Evolutionary conservation across 2,113 vertebrate species (phyloP), one percentile per base, ranked within the genome.

Genomic region (Neotragus moschatus): DNA sequence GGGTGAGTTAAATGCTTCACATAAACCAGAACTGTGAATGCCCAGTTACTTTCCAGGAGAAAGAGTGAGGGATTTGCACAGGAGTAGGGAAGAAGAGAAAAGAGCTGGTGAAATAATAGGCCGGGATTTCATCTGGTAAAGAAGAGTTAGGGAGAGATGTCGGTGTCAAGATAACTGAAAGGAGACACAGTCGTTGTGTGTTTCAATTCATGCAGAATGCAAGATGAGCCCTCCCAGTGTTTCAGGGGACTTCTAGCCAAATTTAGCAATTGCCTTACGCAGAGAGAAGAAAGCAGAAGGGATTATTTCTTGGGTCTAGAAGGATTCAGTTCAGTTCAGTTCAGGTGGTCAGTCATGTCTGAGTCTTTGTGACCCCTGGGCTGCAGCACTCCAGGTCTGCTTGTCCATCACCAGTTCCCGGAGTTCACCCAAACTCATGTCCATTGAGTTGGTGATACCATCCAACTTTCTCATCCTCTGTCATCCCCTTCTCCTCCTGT

Each of bases 311-410:
- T 14, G 7, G 12, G 10, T 55, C 55, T 53, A 5, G 21, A 75
- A 51, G n/a, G 26, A 6, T 56, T 30, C n/a, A 70, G 33, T 66
- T 36, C 63, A 66, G 2, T 66, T 66, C 33, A 66, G n/a, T 36
- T 70, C 63, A 70, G 63, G 10, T 1, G 0, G 4, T 70, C 33
- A 66, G n/a, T 70, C 2, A 0, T 36, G n/a, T 70, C 9, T 0
- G 0, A 70, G 4, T 70, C 17, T 33, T 63, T 36, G 9, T 0
- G 1, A 21, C 17, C 63, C 63, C 0, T 23, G 63, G 17, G 21
- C 63, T 70, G n/a, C 63, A 70, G 8, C n/a, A 70, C 0, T 0
- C n/a, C n/a, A 70, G 63, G n/a, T 17, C 19, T 70, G 17, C 63
- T 17, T 21, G n/a, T 36, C 17, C 63, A 70, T 21, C 63, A 36